These are phyloP conservation scores for Tuberolachnus salignus DNA, from an alignment of 2,888 invertebrate genomes.

Conservation along the genomic window DNA sequence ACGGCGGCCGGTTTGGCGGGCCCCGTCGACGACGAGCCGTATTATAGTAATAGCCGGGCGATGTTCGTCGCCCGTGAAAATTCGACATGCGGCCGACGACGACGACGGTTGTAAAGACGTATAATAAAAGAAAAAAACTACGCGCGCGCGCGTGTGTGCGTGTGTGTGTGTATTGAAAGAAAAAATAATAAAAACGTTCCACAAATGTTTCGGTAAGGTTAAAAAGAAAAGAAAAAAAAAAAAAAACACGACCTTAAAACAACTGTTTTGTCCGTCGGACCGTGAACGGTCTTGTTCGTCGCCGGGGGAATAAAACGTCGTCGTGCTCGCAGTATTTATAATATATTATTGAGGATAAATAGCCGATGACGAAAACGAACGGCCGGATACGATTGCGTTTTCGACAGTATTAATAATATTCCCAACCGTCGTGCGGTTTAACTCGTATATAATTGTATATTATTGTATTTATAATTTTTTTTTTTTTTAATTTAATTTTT, in stretches of 20 bases:
- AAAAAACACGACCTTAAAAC: conserved; percentile 35
- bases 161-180: conserved; percentile 1
- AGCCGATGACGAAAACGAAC: background rate
- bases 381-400: background rate
- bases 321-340: background rate
- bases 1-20: too few species aligned
- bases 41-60: background rate
- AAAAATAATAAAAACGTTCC: too few species aligned
- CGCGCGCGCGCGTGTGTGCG: background rate
- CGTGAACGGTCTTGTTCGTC: conserved; percentile 19
- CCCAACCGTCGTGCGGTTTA: too few species aligned
- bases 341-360: background rate
- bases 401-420: too few species aligned
- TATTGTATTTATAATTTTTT: too few species aligned
- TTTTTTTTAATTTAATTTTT: too few species aligned
- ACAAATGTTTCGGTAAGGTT: conserved; percentile 31
- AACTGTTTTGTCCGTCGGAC: conserved; percentile 43
- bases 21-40: too few species aligned
- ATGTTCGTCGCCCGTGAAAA: conserved; percentile 30
- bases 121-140: conserved; percentile 4
- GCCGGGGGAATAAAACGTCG: background rate
- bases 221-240: background rate
- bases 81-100: conserved; percentile 40
- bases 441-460: too few species aligned
- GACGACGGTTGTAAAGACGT: too few species aligned